These are phyloP conservation scores for Arnoldichthys spilopterus DNA, from an alignment of 2,797 vertebrate species.

Conservation along the genomic window DNA sequence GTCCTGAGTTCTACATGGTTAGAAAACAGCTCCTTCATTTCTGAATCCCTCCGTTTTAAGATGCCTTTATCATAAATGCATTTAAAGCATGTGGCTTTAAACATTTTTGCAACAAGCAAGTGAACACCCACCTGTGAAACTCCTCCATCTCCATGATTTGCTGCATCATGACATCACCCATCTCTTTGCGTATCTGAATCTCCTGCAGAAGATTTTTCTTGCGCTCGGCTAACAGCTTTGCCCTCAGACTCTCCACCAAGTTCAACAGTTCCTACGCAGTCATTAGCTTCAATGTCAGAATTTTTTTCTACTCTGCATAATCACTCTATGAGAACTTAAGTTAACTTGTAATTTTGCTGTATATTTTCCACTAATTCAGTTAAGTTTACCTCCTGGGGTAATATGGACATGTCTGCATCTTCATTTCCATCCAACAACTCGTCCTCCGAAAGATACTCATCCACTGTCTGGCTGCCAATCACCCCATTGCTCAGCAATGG, in stretches of 20 bases:
- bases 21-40: too few relatives aligned
- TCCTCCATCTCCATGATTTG: slow-evolving; percentile 88
- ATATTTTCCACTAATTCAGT: background rate
- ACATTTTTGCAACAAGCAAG: too few relatives aligned
- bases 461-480: slow-evolving; percentile 65
- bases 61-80: too few relatives aligned
- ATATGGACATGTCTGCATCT: slow-evolving; percentile 83
- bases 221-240: slow-evolving; percentile 81
- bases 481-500: slow-evolving; percentile 65
- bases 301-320: too few relatives aligned
- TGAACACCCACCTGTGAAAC: slow-evolving; percentile 74
- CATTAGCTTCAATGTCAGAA: background rate
- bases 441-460: slow-evolving; percentile 77
- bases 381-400: slow-evolving; percentile 84
- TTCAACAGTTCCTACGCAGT: slow-evolving; percentile 80
- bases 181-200: slow-evolving; percentile 89
- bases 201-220: slow-evolving; percentile 84
- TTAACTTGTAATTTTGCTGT: too few relatives aligned
- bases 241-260: slow-evolving; percentile 79
- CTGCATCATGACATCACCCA: slow-evolving; percentile 89
- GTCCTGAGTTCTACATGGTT: too few relatives aligned
- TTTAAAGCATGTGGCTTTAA: too few relatives aligned
- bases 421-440: slow-evolving; percentile 78
- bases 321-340: too few relatives aligned
- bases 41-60: too few relatives aligned